These are phyloP conservation scores for Amphibalanus amphitrite DNA, from an alignment of 1,140 invertebrate genomes.

Conservation along the genomic window DNA sequence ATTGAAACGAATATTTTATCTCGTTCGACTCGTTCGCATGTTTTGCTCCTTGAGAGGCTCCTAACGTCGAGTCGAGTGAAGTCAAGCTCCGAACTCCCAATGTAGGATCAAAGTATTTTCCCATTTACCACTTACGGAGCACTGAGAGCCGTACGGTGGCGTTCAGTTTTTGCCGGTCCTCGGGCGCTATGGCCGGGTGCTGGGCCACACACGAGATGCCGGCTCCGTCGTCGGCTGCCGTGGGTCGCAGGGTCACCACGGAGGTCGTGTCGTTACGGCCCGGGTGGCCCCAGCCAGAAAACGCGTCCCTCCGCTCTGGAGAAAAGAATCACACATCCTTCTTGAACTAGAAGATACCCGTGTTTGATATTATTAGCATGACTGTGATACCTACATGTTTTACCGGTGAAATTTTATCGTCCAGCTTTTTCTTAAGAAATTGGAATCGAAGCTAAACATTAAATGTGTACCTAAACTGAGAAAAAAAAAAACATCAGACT, in stretches of 20 bases:
- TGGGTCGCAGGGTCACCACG: not conserved
- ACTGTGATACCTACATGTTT: not conserved
- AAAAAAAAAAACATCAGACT: no score
- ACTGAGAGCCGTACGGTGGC: constrained; percentile 9
- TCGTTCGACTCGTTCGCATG: no score
- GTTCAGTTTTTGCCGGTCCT: not conserved
- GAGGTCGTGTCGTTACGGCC: not conserved
- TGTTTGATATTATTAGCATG: not conserved
- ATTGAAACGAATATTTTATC: no score
- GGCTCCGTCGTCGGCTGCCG: not conserved
- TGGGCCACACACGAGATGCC: not conserved
- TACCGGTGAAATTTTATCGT: no score
- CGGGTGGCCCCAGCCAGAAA: not conserved
- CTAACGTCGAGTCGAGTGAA: no score
- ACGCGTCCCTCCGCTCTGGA: not conserved
- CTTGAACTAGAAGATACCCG: not conserved
- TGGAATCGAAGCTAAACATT: not conserved
- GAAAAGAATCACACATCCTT: not conserved
- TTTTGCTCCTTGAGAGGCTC: no score
- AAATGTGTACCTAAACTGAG: not conserved
- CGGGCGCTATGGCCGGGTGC: not conserved
- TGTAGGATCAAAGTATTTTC: no score
- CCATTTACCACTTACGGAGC: constrained; percentile 10
- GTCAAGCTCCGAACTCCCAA: no score
- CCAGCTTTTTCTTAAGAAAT: no score